A percentile compares a stretch with the other conserved stretches of the same genome.
These are phyloP conservation scores for Sipha flava DNA, from an alignment of 1,140 invertebrate genomes.

Conservation along the genomic window DNA sequence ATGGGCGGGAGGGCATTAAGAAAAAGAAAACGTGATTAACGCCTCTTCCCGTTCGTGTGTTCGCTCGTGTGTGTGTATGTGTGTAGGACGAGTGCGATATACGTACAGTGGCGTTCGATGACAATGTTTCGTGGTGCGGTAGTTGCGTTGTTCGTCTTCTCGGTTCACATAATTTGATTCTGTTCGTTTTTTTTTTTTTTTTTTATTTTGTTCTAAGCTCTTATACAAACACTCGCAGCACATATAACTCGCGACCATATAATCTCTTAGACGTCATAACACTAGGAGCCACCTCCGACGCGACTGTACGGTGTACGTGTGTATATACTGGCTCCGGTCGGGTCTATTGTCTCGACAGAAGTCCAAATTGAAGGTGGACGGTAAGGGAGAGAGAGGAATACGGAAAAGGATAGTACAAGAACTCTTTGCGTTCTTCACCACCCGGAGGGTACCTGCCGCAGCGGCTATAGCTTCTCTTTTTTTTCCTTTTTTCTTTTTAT, in stretches of 20 bases:
- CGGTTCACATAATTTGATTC: no score
- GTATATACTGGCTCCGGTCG: not conserved
- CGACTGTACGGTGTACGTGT: not conserved
- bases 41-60: not conserved
- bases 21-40: slow-evolving; percentile 25
- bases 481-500: not conserved
- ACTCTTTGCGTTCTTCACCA: no score
- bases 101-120: not conserved
- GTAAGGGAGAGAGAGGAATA: not conserved
- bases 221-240: not conserved
- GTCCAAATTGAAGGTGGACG: not conserved
- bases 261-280: not conserved
- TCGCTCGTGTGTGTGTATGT: not conserved
- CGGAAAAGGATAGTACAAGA: not conserved
- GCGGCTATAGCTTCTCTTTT: no score
- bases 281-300: not conserved
- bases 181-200: not conserved
- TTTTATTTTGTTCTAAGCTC: not conserved
- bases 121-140: not conserved
- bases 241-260: no score
- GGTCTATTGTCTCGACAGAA: not conserved
- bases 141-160: not conserved
- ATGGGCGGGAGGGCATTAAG: not conserved
- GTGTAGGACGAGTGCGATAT: no score
- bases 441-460: no score